Evolutionary conservation across 2,797 vertebrate species (phyloP).

Genomic region (Danio aesculapii): DNA sequence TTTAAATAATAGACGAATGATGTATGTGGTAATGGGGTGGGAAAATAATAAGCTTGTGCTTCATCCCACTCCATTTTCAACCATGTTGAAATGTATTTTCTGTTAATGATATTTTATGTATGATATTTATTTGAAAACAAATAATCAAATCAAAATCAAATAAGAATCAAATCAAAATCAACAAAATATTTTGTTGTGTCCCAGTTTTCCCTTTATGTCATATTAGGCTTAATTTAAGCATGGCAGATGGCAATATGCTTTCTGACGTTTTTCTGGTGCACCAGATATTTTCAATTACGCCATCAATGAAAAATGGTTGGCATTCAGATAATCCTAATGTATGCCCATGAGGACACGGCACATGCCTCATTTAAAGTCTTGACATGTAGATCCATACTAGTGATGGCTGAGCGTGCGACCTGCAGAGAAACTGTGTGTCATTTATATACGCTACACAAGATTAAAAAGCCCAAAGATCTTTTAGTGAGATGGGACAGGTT

Average conservation of each 20-base stretch:
- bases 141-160: too few relatives aligned
- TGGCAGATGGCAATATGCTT: neutral
- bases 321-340: slow-evolving; percentile 28
- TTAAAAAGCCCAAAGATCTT: slow-evolving; percentile 54
- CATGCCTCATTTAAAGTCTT: slow-evolving; percentile 41
- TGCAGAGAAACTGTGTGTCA: slow-evolving; percentile 42
- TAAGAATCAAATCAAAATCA: too few relatives aligned
- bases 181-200: too few relatives aligned
- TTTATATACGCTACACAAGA: slow-evolving; percentile 8
- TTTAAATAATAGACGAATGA: too few relatives aligned
- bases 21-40: too few relatives aligned
- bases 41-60: too few relatives aligned
- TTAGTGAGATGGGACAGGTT: slow-evolving; percentile 66
- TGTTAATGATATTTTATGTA: too few relatives aligned
- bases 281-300: slow-evolving; percentile 1
- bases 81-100: too few relatives aligned
- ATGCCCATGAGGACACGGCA: slow-evolving; percentile 39
- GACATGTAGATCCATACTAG: slow-evolving; percentile 37
- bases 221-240: too few relatives aligned
- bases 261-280: neutral
- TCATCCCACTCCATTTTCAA: too few relatives aligned
- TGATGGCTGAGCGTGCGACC: slow-evolving; percentile 34
- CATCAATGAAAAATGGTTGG: slow-evolving; percentile 11
- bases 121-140: too few relatives aligned
- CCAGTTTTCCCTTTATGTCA: too few relatives aligned